Percentiles rank a stretch among this genome's conserved stretches.
Evolutionary conservation across 2,113 vertebrate species (phyloP).

Genomic region (Addax nasomaculatus): DNA sequence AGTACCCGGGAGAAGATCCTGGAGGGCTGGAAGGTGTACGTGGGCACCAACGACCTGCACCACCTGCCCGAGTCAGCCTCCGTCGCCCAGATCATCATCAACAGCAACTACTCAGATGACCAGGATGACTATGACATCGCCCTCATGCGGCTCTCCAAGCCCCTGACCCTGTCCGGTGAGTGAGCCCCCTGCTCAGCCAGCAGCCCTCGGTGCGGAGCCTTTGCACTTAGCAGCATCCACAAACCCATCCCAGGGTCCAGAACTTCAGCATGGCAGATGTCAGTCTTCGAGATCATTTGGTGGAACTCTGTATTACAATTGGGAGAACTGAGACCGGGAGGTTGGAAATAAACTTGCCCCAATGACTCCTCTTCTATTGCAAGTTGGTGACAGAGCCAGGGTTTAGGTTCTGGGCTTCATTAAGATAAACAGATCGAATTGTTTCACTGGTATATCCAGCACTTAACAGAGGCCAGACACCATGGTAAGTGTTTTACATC

Average conservation of each 20-base stretch:
- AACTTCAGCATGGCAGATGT: background rate
- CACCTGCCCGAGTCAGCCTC: slow-evolving; percentile 65
- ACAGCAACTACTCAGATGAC: slow-evolving; percentile 81
- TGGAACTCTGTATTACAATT: background rate
- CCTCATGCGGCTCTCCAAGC: slow-evolving; percentile 84
- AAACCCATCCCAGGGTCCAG: background rate
- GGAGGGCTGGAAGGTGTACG: slow-evolving; percentile 84
- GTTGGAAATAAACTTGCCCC: background rate
- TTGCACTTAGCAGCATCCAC: background rate
- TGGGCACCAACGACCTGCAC: slow-evolving; percentile 81
- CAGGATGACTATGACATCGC: slow-evolving; percentile 89
- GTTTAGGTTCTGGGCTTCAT: background rate
- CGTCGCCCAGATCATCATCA: slow-evolving; percentile 84
- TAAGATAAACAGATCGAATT: background rate
- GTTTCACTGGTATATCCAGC: background rate
- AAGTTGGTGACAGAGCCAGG: background rate
- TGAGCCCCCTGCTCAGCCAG: fast-evolving
- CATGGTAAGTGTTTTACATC: background rate
- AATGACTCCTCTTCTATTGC: background rate
- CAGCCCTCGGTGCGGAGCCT: background rate
- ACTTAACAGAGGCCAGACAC: background rate
- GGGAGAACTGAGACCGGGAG: background rate
- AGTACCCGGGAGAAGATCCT: slow-evolving; percentile 73
- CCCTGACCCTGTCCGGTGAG: slow-evolving; percentile 83
- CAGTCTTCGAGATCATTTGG: background rate